Evolutionary conservation across 64 coral and sea anemone species (phyloP).

Genomic region (Montipora sp.): DNA sequence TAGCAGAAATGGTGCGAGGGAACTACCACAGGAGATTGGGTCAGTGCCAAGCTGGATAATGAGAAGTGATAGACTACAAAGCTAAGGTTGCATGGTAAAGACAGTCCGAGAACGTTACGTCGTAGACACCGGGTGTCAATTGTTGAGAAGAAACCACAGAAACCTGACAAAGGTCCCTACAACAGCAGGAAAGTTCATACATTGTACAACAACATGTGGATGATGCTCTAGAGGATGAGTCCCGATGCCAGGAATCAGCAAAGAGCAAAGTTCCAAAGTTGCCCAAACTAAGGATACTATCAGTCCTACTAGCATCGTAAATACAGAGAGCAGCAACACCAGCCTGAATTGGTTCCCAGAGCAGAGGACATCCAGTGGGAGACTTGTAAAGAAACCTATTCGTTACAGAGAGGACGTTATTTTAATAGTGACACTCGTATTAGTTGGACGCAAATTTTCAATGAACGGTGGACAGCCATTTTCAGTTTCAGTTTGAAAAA

Average conservation of each 20-base stretch:
- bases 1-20: neutral
- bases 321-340: neutral
- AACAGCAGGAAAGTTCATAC: too few species aligned
- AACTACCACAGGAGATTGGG: neutral
- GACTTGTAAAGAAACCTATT: neutral
- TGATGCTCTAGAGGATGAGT: neutral
- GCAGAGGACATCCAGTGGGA: neutral
- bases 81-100: neutral
- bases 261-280: neutral
- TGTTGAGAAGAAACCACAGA: neutral
- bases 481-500: too few species aligned
- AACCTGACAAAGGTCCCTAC: neutral
- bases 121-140: neutral
- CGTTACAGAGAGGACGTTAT: neutral
- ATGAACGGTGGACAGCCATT: too few species aligned
- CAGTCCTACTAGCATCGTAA: too few species aligned
- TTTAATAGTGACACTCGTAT: too few species aligned
- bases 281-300: neutral
- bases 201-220: neutral
- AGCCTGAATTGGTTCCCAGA: neutral
- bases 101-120: neutral
- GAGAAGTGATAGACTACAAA: slow-evolving; percentile 7
- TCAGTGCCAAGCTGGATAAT: slow-evolving; percentile 29
- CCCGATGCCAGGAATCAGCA: neutral
- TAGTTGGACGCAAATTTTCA: too few species aligned